phyloP scores from a whole-genome alignment of 2,888 invertebrate species.

The Lissocephala sabroskyi region DNA sequence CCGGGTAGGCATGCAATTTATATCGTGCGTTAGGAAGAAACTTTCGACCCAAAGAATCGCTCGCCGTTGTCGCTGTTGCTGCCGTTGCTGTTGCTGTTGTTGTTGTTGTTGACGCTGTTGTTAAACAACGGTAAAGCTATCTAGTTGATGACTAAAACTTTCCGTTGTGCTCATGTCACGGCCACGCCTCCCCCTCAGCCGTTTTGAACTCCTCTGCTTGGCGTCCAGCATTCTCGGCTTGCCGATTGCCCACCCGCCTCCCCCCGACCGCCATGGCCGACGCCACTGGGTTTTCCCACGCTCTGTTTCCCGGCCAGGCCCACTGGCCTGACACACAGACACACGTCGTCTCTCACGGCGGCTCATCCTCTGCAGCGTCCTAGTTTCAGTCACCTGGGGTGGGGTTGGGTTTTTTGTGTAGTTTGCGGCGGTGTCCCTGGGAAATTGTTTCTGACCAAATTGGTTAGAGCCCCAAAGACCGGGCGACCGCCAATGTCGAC shows the following conservation, averaged over 20 bases:
- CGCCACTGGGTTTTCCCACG: conserved; percentile 2
- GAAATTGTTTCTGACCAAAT: too few species aligned
- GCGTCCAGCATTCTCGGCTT: not conserved
- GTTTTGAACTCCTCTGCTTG: not conserved
- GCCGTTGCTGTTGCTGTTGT: conserved; percentile 7
- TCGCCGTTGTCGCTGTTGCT: conserved; percentile 9
- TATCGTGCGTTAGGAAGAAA: too few species aligned
- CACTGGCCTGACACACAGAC: not conserved
- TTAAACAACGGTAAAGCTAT: conserved; percentile 53
- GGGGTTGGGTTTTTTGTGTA: too few species aligned
- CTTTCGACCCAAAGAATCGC: too few species aligned
- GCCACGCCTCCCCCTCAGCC: conserved; percentile 16
- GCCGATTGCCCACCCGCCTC: not conserved
- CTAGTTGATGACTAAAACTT: conserved; percentile 57
- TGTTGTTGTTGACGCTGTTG: conserved; percentile 22
- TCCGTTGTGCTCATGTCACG: conserved; percentile 15
- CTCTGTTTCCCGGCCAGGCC: not conserved
- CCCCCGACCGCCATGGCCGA: conserved; percentile 9
- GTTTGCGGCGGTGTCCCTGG: conserved; percentile 2
- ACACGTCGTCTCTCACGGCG: too few species aligned
- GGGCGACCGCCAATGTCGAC: too few species aligned
- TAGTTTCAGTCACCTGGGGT: too few species aligned
- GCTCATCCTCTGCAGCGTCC: too few species aligned
- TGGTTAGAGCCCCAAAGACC: too few species aligned
- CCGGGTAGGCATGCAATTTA: too few species aligned